Conservation (phyloP, 1,140 invertebrate species). For the Heliconius eleuchia region DNA sequence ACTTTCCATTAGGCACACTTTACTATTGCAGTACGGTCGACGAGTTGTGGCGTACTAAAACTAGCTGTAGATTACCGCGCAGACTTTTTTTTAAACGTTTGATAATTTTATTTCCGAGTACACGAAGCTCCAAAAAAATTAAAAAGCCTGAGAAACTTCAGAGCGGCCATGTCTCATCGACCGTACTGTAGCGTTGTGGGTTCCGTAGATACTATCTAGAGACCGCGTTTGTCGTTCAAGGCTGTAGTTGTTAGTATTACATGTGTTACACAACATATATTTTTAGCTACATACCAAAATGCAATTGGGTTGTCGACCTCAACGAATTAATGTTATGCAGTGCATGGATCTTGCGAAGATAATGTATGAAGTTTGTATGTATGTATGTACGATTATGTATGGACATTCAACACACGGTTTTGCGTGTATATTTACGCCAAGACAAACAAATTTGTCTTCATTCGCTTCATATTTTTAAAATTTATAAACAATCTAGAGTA, state of each 20-base stretch:
- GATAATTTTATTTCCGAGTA: too few relatives aligned
- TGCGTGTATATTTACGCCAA: not conserved
- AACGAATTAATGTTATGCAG: constrained; percentile 44
- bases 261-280: constrained; percentile 62
- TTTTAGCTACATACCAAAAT: constrained; percentile 56
- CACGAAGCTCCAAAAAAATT: too few relatives aligned
- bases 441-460: not conserved
- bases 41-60: too few relatives aligned
- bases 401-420: constrained; percentile 19
- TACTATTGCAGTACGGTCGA: not conserved
- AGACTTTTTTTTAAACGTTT: too few relatives aligned
- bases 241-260: constrained; percentile 59
- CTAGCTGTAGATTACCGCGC: too few relatives aligned
- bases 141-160: too few relatives aligned
- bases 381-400: constrained; percentile 16
- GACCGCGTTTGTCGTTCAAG: constrained; percentile 56
- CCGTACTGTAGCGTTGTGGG: not conserved
- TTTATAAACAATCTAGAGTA: not conserved
- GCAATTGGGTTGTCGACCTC: constrained; percentile 60
- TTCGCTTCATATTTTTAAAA: not conserved
- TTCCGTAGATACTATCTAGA: constrained; percentile 41
- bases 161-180: too few relatives aligned
- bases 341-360: constrained; percentile 35
- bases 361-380: constrained; percentile 29
- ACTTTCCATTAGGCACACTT: constrained; percentile 38